Evolutionary conservation across 2,113 vertebrate species (phyloP).

Genomic region (Pachypanchax playfairii): DNA sequence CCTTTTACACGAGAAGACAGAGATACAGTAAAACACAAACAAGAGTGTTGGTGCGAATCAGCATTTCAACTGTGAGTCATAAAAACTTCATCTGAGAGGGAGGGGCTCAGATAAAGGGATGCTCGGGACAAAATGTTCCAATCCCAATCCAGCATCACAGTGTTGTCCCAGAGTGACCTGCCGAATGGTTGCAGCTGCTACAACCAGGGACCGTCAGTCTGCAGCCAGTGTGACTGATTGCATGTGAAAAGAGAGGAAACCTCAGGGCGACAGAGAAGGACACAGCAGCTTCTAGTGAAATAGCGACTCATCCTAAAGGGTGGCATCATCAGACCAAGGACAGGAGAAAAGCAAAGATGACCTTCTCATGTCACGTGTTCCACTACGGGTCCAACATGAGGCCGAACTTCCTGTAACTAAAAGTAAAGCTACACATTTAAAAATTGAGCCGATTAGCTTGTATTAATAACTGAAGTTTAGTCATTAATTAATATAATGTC

Average conservation of each 20-base stretch:
- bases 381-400: too few relatives aligned
- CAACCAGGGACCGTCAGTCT: constrained; percentile 3
- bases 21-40: background rate
- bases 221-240: constrained; percentile 13
- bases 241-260: constrained; percentile 11
- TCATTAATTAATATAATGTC: too few relatives aligned
- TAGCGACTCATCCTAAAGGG: background rate
- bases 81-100: constrained; percentile 4
- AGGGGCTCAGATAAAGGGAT: constrained; percentile 31
- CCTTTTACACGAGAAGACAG: background rate
- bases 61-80: constrained; percentile 5
- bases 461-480: too few relatives aligned
- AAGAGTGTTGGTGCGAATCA: background rate
- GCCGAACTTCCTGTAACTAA: background rate
- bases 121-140: constrained; percentile 68
- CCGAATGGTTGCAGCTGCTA: constrained; percentile 26
- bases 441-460: background rate
- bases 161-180: constrained; percentile 29
- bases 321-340: constrained; percentile 6
- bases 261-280: constrained; percentile 16
- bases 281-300: background rate
- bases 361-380: constrained; percentile 1
- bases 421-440: background rate
- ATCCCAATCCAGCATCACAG: constrained; percentile 48
- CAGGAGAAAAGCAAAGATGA: background rate